Evolutionary conservation across 1,140 invertebrate species (phyloP), one percentile per base, ranked within the genome.

Genomic region (Trichogramma pretiosum): DNA sequence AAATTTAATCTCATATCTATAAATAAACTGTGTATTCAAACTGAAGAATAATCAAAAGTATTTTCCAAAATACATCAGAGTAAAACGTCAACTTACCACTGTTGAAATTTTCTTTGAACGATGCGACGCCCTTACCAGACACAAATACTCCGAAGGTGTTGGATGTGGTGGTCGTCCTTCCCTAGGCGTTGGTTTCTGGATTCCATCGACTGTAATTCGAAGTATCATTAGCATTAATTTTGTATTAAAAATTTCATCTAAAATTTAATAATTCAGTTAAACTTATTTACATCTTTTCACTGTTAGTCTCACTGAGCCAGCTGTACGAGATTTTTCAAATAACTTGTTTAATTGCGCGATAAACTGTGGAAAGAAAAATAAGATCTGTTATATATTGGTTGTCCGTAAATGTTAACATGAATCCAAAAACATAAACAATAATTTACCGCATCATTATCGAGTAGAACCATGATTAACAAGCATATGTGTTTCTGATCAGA

Each of bases 81-180:
- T 1, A 26, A 45, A 11, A 41, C 32, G 51, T 35, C 54, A 56
- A 62, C 75, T 65, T 65, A 89, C 83, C 50, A 88, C 74, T 53
- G 86, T 89, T 11, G 80, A 78, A 53, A 91, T 82, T 75, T 88
- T 89, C 55, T 83, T 85, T 23, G 80, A 83, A 54, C 79, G 78
- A 39, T 77, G 70, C 30, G 77, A 74, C 21, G 85, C 85, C 64
- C 85, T 64, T 10, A 89, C 72, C 50, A 89, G 65, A 69, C 86
- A 89, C 62, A 83, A 75, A 62, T 83, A 84, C 60, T 86, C 84
- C 23, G 68, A 61, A 22, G 78, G 77, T 57, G 77, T 76, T 46
- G 80, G 76, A 21, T 70, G 56, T 24, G 68, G 68, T 55, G 76
- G 77, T 65, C 65, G 76, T 2, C 74, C 77, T 58, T 74, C 64